Evolutionary conservation across 2,888 invertebrate genomes (phyloP), one percentile per base, ranked within the genome.

Genomic region (Heliconius ethilla): DNA sequence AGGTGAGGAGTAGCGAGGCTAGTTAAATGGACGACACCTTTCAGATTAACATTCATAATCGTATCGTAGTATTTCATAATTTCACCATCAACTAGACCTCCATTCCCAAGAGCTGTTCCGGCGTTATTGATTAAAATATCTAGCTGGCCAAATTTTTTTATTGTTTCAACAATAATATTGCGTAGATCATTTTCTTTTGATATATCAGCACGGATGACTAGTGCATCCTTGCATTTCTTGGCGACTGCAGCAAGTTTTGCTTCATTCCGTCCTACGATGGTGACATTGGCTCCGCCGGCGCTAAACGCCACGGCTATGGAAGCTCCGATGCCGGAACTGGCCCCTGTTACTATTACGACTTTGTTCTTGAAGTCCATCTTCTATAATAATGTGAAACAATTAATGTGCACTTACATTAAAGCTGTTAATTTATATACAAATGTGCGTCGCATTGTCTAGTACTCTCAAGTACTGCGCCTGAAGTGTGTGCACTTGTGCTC

Each of bases 321-420:
- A 1, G 89, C 90, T 3, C 91, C 91, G 22, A 91, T 90, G 13
- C 90, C 90, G 86, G 75, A 7, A 91, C 89, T 89, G 1, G 85
- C 86, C 0, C 90, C 89, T 0, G 89, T 90, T 1, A 90, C 83
- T 5, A 91, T 75, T 2, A 79, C 79, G 1, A 72, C 75, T 45
- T 79, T 77, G 33, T 75, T 75, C 40, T 70, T 70, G 40, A 70
- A 45, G n/a, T 33, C 33, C 66, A 33, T 66, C 18, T 15, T 66
- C 29, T 66, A 22, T 9, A 66, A 33, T 18, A 59, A 59, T 59
- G 59, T n/a, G n/a, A 10, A 59, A n/a, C 22, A 29, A 22, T 29
- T 18, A 29, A 33, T 18, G 29, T 65, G 29, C 25, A 29, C 7
- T 11, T 66, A 18, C 9, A 33, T 25, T 18, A 29, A 7, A 0